Evolutionary conservation across 2,797 vertebrate species (phyloP).

Genomic region (Sciurus carolinensis): DNA sequence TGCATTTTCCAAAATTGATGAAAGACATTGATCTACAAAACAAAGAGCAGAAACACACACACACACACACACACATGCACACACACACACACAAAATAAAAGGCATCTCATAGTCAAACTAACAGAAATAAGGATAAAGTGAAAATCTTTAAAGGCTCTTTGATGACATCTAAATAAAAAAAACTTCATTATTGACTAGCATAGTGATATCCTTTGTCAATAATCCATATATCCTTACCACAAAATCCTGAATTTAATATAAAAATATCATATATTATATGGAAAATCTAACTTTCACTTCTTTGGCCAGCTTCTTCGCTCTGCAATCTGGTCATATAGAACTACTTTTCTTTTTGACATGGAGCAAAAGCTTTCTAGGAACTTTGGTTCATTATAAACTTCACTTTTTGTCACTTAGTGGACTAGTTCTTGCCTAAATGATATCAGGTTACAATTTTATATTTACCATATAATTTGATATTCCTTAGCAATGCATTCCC

Average conservation of each 20-base stretch:
- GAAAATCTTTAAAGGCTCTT: background rate
- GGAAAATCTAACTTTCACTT: background rate
- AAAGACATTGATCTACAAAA: slow-evolving; percentile 28
- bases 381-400: background rate
- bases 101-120: background rate
- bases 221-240: background rate
- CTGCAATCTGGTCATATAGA: background rate
- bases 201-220: background rate
- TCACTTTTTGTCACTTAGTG: background rate
- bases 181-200: background rate
- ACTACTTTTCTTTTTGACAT: background rate
- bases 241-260: background rate
- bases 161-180: background rate
- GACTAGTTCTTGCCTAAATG: background rate
- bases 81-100: background rate
- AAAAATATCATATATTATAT: background rate
- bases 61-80: too few relatives aligned
- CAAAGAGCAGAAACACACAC: background rate
- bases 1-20: background rate
- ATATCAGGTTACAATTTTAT: background rate
- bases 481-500: slow-evolving; percentile 12
- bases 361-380: background rate
- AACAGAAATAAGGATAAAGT: slow-evolving; percentile 17
- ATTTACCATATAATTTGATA: background rate
- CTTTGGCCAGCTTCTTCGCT: background rate